phyloP scores from a whole-genome alignment of 2,888 invertebrate genomes.

The Azorinus chamasolen region DNA sequence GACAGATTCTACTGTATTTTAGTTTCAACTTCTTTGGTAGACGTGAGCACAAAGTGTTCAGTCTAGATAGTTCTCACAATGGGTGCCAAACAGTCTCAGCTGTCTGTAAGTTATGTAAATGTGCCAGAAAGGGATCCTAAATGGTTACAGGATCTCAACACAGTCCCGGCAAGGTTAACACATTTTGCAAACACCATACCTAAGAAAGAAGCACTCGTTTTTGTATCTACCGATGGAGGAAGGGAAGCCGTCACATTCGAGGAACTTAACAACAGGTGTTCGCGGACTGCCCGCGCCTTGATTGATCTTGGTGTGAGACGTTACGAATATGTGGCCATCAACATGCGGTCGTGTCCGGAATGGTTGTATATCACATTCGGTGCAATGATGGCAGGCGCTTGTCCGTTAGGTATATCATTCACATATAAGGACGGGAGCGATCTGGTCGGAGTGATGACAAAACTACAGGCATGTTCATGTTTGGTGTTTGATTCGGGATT shows the following conservation, averaged over 20 bases:
- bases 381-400: slow-evolving; percentile 22
- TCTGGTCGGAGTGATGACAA: slow-evolving; percentile 19
- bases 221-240: neutral
- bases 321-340: slow-evolving; percentile 26
- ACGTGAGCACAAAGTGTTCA: too few species aligned
- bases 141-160: neutral
- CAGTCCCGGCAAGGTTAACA: neutral
- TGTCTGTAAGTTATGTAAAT: too few species aligned
- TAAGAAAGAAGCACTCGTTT: slow-evolving; percentile 10
- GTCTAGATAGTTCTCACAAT: too few species aligned
- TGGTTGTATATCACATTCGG: slow-evolving; percentile 30
- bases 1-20: too few species aligned
- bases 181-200: neutral
- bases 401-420: slow-evolving; percentile 18
- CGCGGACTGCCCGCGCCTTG: neutral
- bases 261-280: slow-evolving; percentile 4
- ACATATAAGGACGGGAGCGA: slow-evolving; percentile 45
- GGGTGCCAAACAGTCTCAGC: too few species aligned
- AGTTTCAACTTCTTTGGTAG: too few species aligned
- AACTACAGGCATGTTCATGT: slow-evolving; percentile 24
- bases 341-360: slow-evolving; percentile 42
- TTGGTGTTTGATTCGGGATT: slow-evolving; percentile 36
- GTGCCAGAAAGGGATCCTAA: too few species aligned
- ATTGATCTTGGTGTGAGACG: slow-evolving; percentile 17
- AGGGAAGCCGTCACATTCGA: slow-evolving; percentile 2